phyloP scores from a whole-genome alignment of 2,113 vertebrate species.

The Isichthys henryi region DNA sequence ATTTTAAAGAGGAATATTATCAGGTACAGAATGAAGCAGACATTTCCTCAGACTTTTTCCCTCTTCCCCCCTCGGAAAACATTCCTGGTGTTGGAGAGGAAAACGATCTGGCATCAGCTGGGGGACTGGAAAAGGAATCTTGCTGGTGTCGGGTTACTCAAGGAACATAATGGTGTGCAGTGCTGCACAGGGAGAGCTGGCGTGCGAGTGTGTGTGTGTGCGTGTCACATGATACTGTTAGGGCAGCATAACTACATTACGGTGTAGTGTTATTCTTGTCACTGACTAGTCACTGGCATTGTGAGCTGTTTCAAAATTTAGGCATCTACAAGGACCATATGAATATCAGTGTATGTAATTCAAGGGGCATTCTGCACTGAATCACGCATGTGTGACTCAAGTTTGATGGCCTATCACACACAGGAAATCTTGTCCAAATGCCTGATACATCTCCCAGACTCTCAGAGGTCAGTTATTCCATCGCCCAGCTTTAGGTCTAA shows the following conservation, averaged over 20 bases:
- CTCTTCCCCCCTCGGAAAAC: conserved; percentile 23
- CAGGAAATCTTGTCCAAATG: neutral
- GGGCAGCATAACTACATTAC: neutral
- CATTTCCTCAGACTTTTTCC: conserved; percentile 43
- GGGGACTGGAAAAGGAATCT: conserved; percentile 5
- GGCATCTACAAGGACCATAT: neutral
- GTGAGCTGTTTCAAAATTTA: neutral
- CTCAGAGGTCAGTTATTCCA: neutral
- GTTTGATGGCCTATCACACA: neutral
- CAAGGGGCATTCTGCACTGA: neutral
- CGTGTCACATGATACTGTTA: neutral
- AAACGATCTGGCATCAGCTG: neutral
- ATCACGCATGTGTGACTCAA: neutral
- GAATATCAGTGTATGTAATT: neutral
- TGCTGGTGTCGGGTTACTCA: neutral
- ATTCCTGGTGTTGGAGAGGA: conserved; percentile 22
- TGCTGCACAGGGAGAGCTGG: neutral
- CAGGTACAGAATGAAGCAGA: conserved; percentile 56
- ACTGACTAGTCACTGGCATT: neutral
- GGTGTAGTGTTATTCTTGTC: neutral
- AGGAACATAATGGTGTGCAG: neutral
- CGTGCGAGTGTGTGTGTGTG: neutral
- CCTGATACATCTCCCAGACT: neutral
- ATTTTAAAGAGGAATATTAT: conserved; percentile 54
- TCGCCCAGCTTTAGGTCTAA: neutral